Evolutionary conservation across 2,888 invertebrate species (phyloP), one percentile per base, ranked within the genome.

Genomic region (Hirtodrosophila cameraria): DNA sequence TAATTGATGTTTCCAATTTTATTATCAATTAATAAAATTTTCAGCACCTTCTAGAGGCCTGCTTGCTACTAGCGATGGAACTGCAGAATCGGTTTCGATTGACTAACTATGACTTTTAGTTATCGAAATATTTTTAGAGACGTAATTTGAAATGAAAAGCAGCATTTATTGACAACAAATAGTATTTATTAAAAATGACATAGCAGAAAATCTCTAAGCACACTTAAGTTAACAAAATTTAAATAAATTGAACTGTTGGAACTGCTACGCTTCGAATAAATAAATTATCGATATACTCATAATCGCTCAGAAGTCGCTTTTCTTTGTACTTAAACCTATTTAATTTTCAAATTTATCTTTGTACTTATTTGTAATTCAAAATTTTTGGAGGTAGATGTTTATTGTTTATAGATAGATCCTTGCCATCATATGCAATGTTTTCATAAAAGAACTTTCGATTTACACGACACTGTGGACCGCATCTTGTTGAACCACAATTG

Each of bases 361-460:
- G 15, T 9, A 8, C 6, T 30, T 23, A 12, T 35, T 41, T 20
- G 11, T 15, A 11, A 16, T 3, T 6, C 38, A 60, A 60, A 3
- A 38, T 31, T 53, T 68, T 78, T 1, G 23, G 38, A 9, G 72
- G 42, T 9, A 78, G 68, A 43, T 88, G 52, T 59, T 67, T 84
- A 61, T 89, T 89, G 15, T 66, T 55, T 23, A 89, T 76, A 7
- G 77, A 78, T 5, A 86, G 92, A 88, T 95, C 95, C 89, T 94
- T 95, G 35, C 96, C 96, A 91, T 97, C 96, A 83, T 95, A 93
- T 87, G 95, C 94, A 73, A 96, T 94, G 71, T 92, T 93, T 65
- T 96, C 96, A 89, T 95, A 95, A 85, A 93, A 93, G 93, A 94
- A 96, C 90, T 95, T 95, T 70, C 96, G 92, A 86, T 94, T 94